Evolutionary conservation across 1,140 invertebrate species (phyloP).

Genomic region (Pararge aegeria): DNA sequence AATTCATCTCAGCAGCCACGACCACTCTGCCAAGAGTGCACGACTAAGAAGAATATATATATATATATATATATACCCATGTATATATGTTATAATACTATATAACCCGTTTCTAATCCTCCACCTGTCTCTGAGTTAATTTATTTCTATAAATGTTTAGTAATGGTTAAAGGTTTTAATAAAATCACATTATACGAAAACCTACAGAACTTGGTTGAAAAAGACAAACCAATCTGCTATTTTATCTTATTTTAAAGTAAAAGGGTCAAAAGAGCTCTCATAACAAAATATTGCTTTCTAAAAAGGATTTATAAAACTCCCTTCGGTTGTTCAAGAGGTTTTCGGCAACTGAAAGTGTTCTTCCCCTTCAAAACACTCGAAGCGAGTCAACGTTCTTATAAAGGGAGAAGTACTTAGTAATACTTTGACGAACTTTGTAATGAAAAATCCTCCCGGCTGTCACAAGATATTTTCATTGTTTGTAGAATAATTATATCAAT

Average conservation of each 20-base stretch:
- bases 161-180: no score
- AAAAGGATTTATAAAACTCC: conserved; percentile 2
- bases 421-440: conserved; percentile 7
- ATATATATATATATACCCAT: no score
- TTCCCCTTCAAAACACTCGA: conserved; percentile 13
- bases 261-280: background rate
- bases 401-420: background rate
- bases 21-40: no score
- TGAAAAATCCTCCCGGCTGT: background rate
- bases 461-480: background rate
- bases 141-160: no score
- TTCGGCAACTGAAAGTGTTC: conserved; percentile 8
- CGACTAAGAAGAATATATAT: no score
- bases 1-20: no score
- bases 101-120: no score
- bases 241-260: background rate
- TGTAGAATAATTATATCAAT: background rate
- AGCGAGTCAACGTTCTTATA: conserved; percentile 2
- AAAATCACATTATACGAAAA: no score
- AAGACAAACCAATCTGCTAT: no score
- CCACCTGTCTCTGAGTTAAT: no score
- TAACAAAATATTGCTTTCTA: conserved; percentile 5
- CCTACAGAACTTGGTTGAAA: no score
- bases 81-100: no score
- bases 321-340: background rate